Evolutionary conservation across 2,888 invertebrate genomes (phyloP).

Genomic region (Dendrolimus houi): DNA sequence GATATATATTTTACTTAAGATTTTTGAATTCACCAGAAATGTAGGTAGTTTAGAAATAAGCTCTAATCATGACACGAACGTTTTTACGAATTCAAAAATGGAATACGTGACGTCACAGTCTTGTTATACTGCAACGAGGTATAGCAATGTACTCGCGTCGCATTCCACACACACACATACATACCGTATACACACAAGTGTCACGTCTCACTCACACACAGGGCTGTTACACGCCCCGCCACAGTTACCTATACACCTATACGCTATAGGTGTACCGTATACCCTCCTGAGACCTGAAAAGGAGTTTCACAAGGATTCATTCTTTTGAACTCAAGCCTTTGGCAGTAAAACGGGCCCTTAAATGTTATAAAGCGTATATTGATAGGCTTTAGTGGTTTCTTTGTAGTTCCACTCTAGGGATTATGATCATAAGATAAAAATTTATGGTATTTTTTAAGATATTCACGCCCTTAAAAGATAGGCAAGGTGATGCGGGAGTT

Average conservation of each 20-base stretch:
- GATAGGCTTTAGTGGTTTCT: slow-evolving; percentile 41
- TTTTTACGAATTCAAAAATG: not conserved
- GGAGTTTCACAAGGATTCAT: slow-evolving; percentile 65
- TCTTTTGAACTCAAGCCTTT: slow-evolving; percentile 54
- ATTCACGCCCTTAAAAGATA: slow-evolving; percentile 1
- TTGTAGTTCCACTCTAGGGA: slow-evolving; percentile 48
- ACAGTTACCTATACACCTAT: slow-evolving; percentile 36
- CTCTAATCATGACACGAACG: not conserved
- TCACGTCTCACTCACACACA: slow-evolving; percentile 49
- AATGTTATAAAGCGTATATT: slow-evolving; percentile 44
- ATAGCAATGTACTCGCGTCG: too few relatives aligned
- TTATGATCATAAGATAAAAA: slow-evolving; percentile 40
- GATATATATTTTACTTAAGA: too few relatives aligned
- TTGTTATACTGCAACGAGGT: slow-evolving; percentile 14
- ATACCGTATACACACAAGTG: slow-evolving; percentile 18
- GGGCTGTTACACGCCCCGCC: slow-evolving; percentile 39
- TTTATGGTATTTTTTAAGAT: slow-evolving; percentile 20
- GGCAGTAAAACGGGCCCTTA: slow-evolving; percentile 54
- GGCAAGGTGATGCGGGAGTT: not conserved
- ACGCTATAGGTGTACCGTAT: slow-evolving; percentile 33
- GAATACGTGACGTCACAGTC: slow-evolving; percentile 33
- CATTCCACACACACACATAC: slow-evolving; percentile 45
- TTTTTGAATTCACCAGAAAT: too few relatives aligned
- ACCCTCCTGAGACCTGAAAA: slow-evolving; percentile 66
- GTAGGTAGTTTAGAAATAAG: too few relatives aligned